phyloP scores from a whole-genome alignment of 2,797 vertebrate genomes.

The Cirrhinus molitorella region DNA sequence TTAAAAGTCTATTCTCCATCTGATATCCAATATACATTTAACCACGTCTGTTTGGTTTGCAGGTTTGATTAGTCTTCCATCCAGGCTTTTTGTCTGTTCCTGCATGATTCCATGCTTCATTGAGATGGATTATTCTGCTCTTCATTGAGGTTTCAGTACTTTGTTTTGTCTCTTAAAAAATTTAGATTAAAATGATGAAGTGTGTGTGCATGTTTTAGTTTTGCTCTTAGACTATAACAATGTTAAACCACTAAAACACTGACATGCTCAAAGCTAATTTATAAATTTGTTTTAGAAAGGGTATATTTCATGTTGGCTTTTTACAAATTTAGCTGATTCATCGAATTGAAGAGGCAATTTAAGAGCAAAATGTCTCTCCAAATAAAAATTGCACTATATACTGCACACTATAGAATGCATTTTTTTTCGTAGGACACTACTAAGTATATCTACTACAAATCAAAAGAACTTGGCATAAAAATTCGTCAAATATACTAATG shows the following conservation, averaged over 20 bases:
- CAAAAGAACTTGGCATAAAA: neutral
- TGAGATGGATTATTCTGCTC: conserved; percentile 29
- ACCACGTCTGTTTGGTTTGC: conserved; percentile 27
- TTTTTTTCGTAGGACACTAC: neutral
- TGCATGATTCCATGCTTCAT: conserved; percentile 13
- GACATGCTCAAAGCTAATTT: conserved; percentile 18
- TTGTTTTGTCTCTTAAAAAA: conserved; percentile 1
- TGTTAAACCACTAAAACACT: neutral
- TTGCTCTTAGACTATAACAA: neutral
- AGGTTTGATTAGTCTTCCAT: conserved; percentile 37
- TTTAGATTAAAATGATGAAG: conserved; percentile 35
- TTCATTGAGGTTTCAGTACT: neutral
- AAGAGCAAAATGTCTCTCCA: conserved; percentile 7
- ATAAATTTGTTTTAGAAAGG: neutral
- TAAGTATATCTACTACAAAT: neutral
- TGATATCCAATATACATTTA: conserved; percentile 54
- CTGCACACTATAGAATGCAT: neutral
- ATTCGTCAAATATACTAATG: conserved; percentile 6
- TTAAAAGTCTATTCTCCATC: conserved; percentile 57
- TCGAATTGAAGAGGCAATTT: neutral
- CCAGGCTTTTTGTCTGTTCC: conserved; percentile 1
- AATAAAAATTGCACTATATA: neutral
- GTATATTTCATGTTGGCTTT: conserved; percentile 28
- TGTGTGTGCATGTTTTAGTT: neutral
- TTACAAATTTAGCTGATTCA: conserved; percentile 11